Base-by-base conservation (phyloP, 2,888 invertebrate genomes). In the Agrotis ipsilon region DNA sequence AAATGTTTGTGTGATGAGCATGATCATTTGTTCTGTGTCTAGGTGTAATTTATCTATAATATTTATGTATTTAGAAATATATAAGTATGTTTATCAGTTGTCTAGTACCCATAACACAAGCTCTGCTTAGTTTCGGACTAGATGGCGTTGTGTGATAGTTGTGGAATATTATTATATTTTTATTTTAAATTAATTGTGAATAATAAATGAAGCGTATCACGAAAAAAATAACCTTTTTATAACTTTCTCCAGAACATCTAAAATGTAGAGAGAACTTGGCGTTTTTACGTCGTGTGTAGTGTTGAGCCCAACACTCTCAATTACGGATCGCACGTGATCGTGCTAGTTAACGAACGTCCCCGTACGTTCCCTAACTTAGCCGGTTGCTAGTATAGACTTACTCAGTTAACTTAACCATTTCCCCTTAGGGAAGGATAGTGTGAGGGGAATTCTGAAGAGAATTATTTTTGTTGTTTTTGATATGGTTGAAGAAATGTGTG, bases 261-360 rank as follows among this genome's bases (percentile, higher is more conserved):
- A 51, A 63, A 32, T n/a, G 24, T 39, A 55, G 7, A 27, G 3
- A 54, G n/a, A 61, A 63, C 81, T 66, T 69, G 66, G 60, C 52
- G 18, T 14, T 63, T 77, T 61, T 51, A 51, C 32, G 64, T 39
- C 24, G 39, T 39, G 39, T 39, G 39, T 39, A 21, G 19, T 21
- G 32, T 24, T 58, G 43, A 46, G 13, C 32, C 49, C 54, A 46
- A 78, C 52, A 69, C 69, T 69, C 45, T 9, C 69, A 78, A 80
- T 80, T 80, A 67, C 72, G 27, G 46, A 32, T 19, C 39, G 80
- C 64, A 72, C 82, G 82, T 80, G 82, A 69, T 69, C 67, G 54
- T 46, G 19, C 13, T 69, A 43, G 43, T 49, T 66, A 66, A 77
- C 54, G 39, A 52, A 65, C 19, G 45, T 3, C 13, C 14, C 14